Evolutionary conservation across 2,113 vertebrate species (phyloP).

Genomic region (Trinectes maculatus): DNA sequence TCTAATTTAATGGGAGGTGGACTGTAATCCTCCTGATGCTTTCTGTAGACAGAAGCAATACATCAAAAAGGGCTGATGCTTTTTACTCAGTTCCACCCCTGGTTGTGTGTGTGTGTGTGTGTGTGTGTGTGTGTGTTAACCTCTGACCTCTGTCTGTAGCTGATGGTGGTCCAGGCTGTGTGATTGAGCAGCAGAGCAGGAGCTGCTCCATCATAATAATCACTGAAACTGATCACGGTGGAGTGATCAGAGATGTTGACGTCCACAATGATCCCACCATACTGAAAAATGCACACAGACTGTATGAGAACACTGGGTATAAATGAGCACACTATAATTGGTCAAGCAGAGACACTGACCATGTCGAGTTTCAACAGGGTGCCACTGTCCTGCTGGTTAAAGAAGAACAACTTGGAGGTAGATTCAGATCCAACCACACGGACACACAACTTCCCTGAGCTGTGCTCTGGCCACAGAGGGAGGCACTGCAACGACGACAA

Average conservation of each 20-base stretch:
- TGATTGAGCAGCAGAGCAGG: conserved; percentile 94
- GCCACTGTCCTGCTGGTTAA: conserved; percentile 90
- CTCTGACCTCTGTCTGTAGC: conserved; percentile 80
- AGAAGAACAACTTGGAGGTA: conserved; percentile 88
- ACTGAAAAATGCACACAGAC: conserved; percentile 73
- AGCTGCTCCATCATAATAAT: conserved; percentile 93
- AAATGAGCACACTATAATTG: not conserved
- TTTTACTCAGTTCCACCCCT: not conserved
- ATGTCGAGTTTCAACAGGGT: conserved; percentile 88
- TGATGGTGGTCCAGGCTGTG: conserved; percentile 83
- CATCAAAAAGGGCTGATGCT: not conserved
- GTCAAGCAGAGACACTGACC: conserved; percentile 73
- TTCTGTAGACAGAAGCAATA: no score
- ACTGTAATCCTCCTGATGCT: no score
- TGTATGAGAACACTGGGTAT: not conserved
- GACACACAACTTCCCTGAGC: conserved; percentile 87
- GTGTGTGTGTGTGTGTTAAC: conserved; percentile 7
- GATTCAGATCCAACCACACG: conserved; percentile 87
- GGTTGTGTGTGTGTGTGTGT: not conserved
- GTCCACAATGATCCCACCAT: conserved; percentile 89
- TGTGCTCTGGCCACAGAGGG: conserved; percentile 94
- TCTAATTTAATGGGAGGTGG: no score
- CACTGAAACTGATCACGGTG: conserved; percentile 87
- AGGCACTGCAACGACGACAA: conserved; percentile 87
- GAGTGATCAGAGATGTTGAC: conserved; percentile 90